These are phyloP conservation scores for Nothobranchius furzeri DNA, from an alignment of 2,113 vertebrate species.

Conservation along the genomic window DNA sequence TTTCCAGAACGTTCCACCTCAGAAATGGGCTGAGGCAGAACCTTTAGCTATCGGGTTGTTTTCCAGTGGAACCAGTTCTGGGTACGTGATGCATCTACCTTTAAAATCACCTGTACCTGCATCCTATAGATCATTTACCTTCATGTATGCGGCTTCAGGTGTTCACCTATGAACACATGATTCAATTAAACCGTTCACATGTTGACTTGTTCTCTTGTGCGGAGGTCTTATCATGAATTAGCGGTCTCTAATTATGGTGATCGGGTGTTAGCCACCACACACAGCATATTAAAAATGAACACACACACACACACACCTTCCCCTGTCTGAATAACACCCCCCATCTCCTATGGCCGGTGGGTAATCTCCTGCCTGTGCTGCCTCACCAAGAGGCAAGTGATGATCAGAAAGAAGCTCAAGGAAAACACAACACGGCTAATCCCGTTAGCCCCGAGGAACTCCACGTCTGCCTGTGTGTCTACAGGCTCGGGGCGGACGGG, in stretches of 20 bases:
- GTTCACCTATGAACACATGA: no score
- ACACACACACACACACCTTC: not conserved
- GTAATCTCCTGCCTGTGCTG: constrained; percentile 44
- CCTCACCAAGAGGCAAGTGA: constrained; percentile 22
- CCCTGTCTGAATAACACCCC: not conserved
- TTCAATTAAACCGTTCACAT: no score
- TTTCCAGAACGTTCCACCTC: no score
- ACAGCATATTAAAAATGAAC: not conserved
- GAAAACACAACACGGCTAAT: constrained; percentile 49
- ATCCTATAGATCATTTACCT: no score
- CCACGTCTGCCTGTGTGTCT: not conserved
- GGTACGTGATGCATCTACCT: no score
- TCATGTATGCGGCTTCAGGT: no score
- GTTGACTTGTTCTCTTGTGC: no score
- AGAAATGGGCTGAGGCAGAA: no score
- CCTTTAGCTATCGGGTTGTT: no score
- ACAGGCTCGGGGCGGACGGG: no score
- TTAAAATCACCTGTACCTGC: no score
- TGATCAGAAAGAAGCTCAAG: constrained; percentile 24
- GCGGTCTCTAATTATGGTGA: not conserved
- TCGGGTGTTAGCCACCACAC: not conserved
- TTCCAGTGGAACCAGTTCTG: no score
- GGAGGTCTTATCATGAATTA: not conserved
- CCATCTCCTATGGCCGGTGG: constrained; percentile 22
- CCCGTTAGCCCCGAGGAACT: constrained; percentile 26